Conservation (phyloP, 2,113 vertebrate species). For the Amblyopsis rosae region DNA sequence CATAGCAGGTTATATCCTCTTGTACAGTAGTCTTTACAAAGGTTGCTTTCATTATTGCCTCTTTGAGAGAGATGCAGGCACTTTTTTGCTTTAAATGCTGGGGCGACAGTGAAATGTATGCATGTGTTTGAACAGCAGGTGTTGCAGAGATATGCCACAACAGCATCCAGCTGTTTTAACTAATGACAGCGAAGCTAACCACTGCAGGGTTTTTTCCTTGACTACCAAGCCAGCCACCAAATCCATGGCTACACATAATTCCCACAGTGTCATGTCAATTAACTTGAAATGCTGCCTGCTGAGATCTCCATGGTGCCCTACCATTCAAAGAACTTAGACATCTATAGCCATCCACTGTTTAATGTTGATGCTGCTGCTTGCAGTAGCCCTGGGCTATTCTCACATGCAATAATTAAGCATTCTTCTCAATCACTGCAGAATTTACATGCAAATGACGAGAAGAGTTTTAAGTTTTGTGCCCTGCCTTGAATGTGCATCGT, state of each 20-base stretch:
- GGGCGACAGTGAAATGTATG: not conserved
- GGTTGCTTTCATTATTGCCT: too few species aligned
- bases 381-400: not conserved
- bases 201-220: constrained; percentile 19
- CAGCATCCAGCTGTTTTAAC: constrained; percentile 27
- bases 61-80: too few species aligned
- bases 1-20: too few species aligned
- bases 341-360: not conserved
- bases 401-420: not conserved
- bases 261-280: not conserved
- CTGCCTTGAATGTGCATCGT: too few species aligned
- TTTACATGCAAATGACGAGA: not conserved
- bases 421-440: not conserved
- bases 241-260: not conserved
- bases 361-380: not conserved
- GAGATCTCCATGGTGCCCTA: not conserved
- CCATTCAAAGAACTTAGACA: not conserved
- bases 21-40: too few species aligned
- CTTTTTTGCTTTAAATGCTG: too few species aligned
- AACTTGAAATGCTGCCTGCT: not conserved
- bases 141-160: constrained; percentile 1
- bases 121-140: not conserved
- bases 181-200: constrained; percentile 28
- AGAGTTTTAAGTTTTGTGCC: not conserved
- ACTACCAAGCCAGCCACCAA: not conserved